Base-by-base conservation (phyloP, 1,140 invertebrate species). In the Musca domestica region DNA sequence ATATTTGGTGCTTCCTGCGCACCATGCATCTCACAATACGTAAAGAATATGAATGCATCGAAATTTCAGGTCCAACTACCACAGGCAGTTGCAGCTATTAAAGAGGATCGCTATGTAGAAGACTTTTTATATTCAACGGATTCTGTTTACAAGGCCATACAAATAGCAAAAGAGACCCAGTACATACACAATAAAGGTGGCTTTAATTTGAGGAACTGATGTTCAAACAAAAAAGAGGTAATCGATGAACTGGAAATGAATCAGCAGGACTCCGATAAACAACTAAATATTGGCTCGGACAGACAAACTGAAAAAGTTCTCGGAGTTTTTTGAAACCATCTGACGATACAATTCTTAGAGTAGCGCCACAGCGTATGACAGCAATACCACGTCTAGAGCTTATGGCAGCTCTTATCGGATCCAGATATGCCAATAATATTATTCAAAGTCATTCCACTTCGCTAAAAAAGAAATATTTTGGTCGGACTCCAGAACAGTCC, bases 51-150 rank as follows among this genome's bases (percentile, higher is more conserved):
- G n/a, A n/a, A n/a, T n/a, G n/a, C n/a, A n/a, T n/a, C n/a, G n/a
- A n/a, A 69, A 73, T 58, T 74, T 65, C 25, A 30, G 6, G 17
- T 70, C 0, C 10, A 51, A 3, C 67, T 71, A 30, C 77, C 74
- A 0, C 17, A 25, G 1, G 76, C 80, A 0, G 74, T 71, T 1
- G 25, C 72, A 0, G 75, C 74, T 1, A 75, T 82, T 5, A 41
- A 71, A 3, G 51, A 74, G 4, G 70, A 76, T 52, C 77, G 76
- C 69, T 83, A 81, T 58, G 82, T 82, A 71, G 81, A 82, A 25
- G 81, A 82, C 64, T 83, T 72, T 67, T 65, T 81, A 6, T 70
- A 77, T 61, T 73, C 71, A 23, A 63, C 61, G 2, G 71, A 70
- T 19, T 64, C 67, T 0, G 48, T 41, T 3, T 64, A 65, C n/a